Conservation (phyloP, 2,113 vertebrate genomes). For the Anthoscopus minutus region DNA sequence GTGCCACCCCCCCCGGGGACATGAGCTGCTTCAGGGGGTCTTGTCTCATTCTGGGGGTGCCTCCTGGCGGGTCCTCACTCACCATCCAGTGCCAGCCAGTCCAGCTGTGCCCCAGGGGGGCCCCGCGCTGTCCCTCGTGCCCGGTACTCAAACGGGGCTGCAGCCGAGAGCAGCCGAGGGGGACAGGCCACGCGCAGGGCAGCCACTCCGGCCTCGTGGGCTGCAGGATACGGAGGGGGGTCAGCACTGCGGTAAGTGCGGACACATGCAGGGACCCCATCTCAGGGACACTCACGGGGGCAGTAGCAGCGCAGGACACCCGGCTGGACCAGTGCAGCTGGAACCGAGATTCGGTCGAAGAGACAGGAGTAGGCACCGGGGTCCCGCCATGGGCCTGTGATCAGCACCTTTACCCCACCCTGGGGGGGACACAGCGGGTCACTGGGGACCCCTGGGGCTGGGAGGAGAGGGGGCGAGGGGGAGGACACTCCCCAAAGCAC, state of each 20-base stretch:
- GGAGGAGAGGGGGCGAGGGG: no score
- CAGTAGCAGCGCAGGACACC: not conserved
- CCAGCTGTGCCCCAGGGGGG: not conserved
- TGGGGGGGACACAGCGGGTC: not conserved
- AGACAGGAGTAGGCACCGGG: not conserved
- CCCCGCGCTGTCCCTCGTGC: not conserved
- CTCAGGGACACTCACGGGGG: not conserved
- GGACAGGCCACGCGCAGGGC: not conserved
- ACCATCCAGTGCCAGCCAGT: not conserved
- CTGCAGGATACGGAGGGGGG: not conserved
- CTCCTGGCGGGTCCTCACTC: not conserved
- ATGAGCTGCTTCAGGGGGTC: no score
- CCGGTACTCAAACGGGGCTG: not conserved
- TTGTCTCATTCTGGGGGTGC: fast-evolving
- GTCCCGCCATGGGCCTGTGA: not conserved
- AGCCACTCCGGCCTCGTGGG: not conserved
- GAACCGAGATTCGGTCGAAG: not conserved
- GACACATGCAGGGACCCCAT: fast-evolving
- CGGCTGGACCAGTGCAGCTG: not conserved
- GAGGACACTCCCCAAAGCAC: not conserved
- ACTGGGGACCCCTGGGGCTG: not conserved
- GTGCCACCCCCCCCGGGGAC: fast-evolving
- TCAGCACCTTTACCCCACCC: not conserved
- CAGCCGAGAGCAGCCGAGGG: not conserved
- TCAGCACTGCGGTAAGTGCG: fast-evolving